Conservation (phyloP, 2,888 invertebrate genomes). For the Thymelicus lineola region DNA sequence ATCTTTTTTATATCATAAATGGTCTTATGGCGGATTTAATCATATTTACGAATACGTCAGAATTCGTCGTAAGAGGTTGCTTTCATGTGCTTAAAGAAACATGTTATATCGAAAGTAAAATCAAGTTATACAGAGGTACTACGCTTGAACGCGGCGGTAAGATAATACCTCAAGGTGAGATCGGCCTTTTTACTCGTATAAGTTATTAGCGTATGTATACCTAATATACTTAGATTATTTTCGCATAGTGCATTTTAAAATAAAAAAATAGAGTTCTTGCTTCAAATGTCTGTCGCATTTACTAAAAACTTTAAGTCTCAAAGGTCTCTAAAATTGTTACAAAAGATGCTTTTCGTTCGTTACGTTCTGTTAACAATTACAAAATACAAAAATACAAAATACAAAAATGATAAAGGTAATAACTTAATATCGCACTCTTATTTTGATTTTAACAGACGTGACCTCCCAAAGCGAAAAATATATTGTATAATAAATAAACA, state of each 20-base stretch:
- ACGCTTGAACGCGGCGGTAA: slow-evolving; percentile 29
- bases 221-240: slow-evolving; percentile 1
- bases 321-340: no score
- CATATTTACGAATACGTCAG: slow-evolving; percentile 14
- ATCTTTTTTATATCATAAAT: slow-evolving; percentile 23
- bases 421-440: no score
- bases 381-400: no score
- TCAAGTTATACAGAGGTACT: slow-evolving; percentile 20
- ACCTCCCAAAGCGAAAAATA: no score
- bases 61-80: slow-evolving; percentile 8
- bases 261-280: no score
- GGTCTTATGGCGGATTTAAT: slow-evolving; percentile 24
- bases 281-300: no score
- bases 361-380: no score
- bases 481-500: no score
- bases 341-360: no score
- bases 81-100: slow-evolving; percentile 25
- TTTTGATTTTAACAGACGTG: no score
- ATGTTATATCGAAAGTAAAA: slow-evolving; percentile 31
- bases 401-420: no score
- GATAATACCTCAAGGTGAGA: slow-evolving; percentile 31
- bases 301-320: no score
- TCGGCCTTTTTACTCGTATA: slow-evolving; percentile 24
- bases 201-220: slow-evolving; percentile 13
- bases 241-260: not conserved